These are phyloP conservation scores for Drosophila longiperda DNA, from an alignment of 2,888 invertebrate species.

Conservation along the genomic window DNA sequence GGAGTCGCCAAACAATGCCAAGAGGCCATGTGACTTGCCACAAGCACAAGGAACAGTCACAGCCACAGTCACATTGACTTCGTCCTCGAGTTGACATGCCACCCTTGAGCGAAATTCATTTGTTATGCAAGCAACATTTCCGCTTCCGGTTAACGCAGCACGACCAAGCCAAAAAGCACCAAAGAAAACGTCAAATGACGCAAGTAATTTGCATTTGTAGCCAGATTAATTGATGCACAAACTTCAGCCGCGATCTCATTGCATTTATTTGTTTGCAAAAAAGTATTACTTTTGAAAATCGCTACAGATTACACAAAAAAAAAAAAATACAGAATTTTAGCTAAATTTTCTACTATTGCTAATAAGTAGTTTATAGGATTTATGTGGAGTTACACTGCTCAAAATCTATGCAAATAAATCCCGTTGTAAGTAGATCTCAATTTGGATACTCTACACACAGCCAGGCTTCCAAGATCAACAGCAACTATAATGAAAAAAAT, in stretches of 20 bases:
- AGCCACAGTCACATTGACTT: conserved; percentile 26
- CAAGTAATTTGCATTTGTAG: conserved; percentile 77
- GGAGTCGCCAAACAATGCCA: conserved; percentile 62
- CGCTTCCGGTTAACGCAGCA: conserved; percentile 81
- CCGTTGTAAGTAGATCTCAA: not conserved
- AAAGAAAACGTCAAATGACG: conserved; percentile 65
- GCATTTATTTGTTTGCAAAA: conserved; percentile 3
- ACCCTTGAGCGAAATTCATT: conserved; percentile 75
- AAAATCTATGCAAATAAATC: not conserved
- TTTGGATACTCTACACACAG: not conserved
- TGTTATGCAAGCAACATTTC: conserved; percentile 83
- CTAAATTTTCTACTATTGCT: no score
- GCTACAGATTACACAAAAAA: no score
- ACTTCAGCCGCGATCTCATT: conserved; percentile 25
- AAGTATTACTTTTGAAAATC: not conserved
- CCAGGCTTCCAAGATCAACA: not conserved
- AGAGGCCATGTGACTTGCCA: conserved; percentile 73
- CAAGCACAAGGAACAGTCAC: conserved; percentile 19
- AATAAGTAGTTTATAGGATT: no score
- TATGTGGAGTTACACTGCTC: no score
- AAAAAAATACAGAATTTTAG: no score
- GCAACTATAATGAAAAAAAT: no score
- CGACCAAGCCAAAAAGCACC: conserved; percentile 26
- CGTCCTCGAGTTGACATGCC: conserved; percentile 36
- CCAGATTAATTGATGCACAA: conserved; percentile 75